Evolutionary conservation across 2,888 invertebrate genomes (phyloP).

Genomic region (Erebia epiphron): DNA sequence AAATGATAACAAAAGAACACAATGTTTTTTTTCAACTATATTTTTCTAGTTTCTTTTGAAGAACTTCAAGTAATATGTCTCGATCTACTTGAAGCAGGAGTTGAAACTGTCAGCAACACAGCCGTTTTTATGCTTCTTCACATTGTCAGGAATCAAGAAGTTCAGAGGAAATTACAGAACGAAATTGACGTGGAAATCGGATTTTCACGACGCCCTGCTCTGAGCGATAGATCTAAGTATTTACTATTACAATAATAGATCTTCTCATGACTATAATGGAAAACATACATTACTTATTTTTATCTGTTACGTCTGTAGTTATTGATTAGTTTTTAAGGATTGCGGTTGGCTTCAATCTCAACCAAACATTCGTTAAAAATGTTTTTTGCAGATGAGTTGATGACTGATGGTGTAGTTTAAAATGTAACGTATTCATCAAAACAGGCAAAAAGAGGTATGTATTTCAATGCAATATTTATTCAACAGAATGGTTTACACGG

Average conservation of each 20-base stretch:
- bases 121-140: conserved; percentile 83
- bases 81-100: conserved; percentile 87
- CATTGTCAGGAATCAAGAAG: conserved; percentile 80
- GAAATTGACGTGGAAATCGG: conserved; percentile 85
- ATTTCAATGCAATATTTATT: not conserved
- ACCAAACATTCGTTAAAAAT: not conserved
- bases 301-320: not conserved
- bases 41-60: conserved; percentile 59
- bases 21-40: no score
- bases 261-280: not conserved
- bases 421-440: not conserved
- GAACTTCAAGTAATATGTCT: conserved; percentile 81
- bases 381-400: not conserved
- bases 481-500: conserved; percentile 89
- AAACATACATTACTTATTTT: no score
- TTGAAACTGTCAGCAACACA: conserved; percentile 87
- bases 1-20: no score
- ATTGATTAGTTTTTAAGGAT: not conserved
- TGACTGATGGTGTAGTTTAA: not conserved
- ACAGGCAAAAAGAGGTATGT: not conserved
- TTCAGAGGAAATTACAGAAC: conserved; percentile 81
- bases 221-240: conserved; percentile 81
- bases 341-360: not conserved
- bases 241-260: not conserved
- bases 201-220: conserved; percentile 73